Conservation (phyloP, 2,888 invertebrate genomes). For the Volucella zonaria region DNA sequence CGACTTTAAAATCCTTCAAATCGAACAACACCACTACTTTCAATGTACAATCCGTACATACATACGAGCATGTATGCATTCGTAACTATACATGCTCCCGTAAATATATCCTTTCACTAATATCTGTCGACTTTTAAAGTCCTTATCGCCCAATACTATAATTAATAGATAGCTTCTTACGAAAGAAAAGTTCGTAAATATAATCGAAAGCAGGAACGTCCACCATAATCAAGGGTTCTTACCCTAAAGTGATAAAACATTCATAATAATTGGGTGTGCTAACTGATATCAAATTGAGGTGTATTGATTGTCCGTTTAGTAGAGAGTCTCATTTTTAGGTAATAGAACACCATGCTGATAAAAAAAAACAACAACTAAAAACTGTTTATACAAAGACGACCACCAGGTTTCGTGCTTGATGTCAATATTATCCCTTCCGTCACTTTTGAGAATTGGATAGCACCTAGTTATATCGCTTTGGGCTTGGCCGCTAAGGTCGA, state of each 20-base stretch:
- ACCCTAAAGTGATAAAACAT: constrained; percentile 62
- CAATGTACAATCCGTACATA: too few relatives aligned
- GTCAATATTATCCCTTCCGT: constrained; percentile 63
- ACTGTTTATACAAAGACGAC: constrained; percentile 9
- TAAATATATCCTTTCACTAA: too few relatives aligned
- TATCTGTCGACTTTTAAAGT: too few relatives aligned
- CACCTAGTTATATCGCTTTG: constrained; percentile 70
- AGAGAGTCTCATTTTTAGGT: constrained; percentile 23
- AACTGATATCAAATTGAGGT: constrained; percentile 62
- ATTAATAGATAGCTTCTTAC: constrained; percentile 20
- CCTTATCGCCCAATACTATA: constrained; percentile 4
- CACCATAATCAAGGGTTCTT: constrained; percentile 42
- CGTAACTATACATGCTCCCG: too few relatives aligned
- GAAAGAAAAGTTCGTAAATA: constrained; percentile 13
- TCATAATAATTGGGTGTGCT: constrained; percentile 66
- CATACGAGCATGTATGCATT: too few relatives aligned
- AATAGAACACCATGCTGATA: constrained; percentile 28
- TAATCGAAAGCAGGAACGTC: constrained; percentile 44
- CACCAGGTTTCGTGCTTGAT: constrained; percentile 52
- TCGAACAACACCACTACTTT: too few relatives aligned
- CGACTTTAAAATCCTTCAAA: too few relatives aligned
- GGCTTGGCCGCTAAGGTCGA: constrained; percentile 56
- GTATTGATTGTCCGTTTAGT: constrained; percentile 66
- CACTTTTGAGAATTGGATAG: constrained; percentile 69
- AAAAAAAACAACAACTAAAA: constrained; percentile 16